Conservation (phyloP, 2,888 invertebrate genomes). For the Eristalis pertinax region DNA sequence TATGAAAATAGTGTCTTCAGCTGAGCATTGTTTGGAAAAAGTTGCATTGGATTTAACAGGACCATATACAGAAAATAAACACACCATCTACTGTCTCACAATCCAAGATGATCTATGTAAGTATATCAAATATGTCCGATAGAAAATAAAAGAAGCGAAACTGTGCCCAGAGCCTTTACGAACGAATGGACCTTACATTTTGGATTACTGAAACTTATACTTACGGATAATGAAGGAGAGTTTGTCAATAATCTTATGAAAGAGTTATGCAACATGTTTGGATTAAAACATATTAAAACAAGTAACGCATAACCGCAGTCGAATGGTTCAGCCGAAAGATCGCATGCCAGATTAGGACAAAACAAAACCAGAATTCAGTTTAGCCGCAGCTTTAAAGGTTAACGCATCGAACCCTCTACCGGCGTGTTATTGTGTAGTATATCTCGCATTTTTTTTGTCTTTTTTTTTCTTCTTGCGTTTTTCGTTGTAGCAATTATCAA, state of each 20-base stretch:
- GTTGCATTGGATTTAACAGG: conserved; percentile 33
- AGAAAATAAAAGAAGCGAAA: conserved; percentile 17
- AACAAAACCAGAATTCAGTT: too few species aligned
- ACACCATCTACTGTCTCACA: conserved; percentile 6
- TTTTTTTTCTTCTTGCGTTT: too few species aligned
- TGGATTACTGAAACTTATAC: background rate
- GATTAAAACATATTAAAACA: conserved; percentile 2
- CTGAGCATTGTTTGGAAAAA: conserved; percentile 16
- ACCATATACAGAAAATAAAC: conserved; percentile 17
- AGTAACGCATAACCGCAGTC: conserved; percentile 12
- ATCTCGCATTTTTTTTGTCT: too few species aligned
- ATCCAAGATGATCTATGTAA: conserved; percentile 31
- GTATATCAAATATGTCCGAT: conserved; percentile 16
- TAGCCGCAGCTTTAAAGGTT: too few species aligned
- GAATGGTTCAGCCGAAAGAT: background rate
- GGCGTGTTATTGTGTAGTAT: too few species aligned
- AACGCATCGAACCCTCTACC: too few species aligned
- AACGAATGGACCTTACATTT: conserved; percentile 11
- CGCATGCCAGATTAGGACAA: too few species aligned
- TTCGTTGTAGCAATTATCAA: too few species aligned
- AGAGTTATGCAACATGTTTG: conserved; percentile 8
- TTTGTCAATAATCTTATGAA: conserved; percentile 12
- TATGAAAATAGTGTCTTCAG: conserved; percentile 22
- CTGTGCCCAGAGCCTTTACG: conserved; percentile 7
- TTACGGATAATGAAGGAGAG: conserved; percentile 1